Evolutionary conservation across 2,797 vertebrate genomes (phyloP), one percentile per base, ranked within the genome.

Genomic region (Fringilla coelebs): DNA sequence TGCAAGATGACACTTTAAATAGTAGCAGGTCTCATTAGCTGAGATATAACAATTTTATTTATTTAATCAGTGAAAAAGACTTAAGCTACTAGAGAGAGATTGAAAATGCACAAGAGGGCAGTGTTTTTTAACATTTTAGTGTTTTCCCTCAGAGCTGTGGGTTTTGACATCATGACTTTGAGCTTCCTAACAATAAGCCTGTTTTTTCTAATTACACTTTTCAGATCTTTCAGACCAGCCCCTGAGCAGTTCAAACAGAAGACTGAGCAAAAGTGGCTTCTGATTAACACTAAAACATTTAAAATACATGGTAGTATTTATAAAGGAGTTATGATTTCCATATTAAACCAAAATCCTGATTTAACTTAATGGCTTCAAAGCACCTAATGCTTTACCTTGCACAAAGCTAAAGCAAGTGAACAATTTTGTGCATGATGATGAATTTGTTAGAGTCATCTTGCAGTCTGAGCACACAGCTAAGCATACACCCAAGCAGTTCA

Each of bases 51-150:
- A 51, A 54, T 82, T 82, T 78, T 79, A 51, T 51, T 68, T 49
- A 68, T 81, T 81, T 68, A 43, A 72, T 76, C 58, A 38, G 48
- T 9, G 15, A 79, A 67, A 43, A 85, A 79, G 45, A 71, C 5
- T 45, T 31, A 26, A 73, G 40, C 9, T 76, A 48, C 32, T 18
- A 57, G 24, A 48, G 32, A 32, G 79, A 72, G 57, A 82, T 0
- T 66, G 67, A 66, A 94, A 85, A 92, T 52, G 52, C 91, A 83
- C 78, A 85, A 89, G 87, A 73, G 68, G 57, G 91, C 87, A 93
- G 52, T 67, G 41, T 31, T 87, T 90, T 94, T 84, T 71, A 85
- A 83, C 34, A 43, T 81, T 51, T 87, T 48, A 63, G 10, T 55
- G 17, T 73, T 38, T 34, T 52, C 17, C 32, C 45, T 72, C 5